These are phyloP conservation scores for Ochotona princeps DNA, from an alignment of 2,113 vertebrate species.

Conservation along the genomic window DNA sequence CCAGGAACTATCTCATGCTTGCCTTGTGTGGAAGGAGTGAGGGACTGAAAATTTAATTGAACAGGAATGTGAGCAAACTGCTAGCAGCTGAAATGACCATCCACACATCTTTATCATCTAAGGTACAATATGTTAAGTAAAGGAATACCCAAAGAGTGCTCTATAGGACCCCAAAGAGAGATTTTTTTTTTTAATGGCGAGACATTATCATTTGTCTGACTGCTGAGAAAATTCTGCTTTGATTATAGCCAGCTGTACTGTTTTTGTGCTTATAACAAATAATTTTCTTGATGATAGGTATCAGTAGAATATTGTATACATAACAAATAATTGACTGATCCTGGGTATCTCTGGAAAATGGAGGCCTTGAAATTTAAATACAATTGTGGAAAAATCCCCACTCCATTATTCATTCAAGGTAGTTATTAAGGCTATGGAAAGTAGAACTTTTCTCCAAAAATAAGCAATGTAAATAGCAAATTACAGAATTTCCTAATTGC, in stretches of 20 bases:
- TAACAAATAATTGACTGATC: slow-evolving; percentile 11
- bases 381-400: background rate
- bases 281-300: slow-evolving; percentile 26
- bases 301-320: background rate
- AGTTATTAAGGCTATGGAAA: background rate
- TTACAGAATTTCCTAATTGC: background rate
- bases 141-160: background rate
- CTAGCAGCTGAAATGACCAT: background rate
- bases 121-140: background rate
- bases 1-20: background rate
- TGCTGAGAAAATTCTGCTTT: slow-evolving; percentile 11
- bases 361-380: background rate
- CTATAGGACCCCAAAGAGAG: background rate
- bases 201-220: background rate
- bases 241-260: slow-evolving; percentile 4
- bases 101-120: background rate
- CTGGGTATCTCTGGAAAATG: background rate
- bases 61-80: background rate
- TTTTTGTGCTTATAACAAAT: slow-evolving; percentile 12
- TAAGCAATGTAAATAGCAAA: background rate
- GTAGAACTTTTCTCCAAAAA: background rate
- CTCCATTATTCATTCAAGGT: background rate
- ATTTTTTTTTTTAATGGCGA: background rate
- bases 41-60: background rate
- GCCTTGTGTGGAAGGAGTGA: background rate